phyloP scores from a whole-genome alignment of 2,888 invertebrate species.

The Acronicta leporina region DNA sequence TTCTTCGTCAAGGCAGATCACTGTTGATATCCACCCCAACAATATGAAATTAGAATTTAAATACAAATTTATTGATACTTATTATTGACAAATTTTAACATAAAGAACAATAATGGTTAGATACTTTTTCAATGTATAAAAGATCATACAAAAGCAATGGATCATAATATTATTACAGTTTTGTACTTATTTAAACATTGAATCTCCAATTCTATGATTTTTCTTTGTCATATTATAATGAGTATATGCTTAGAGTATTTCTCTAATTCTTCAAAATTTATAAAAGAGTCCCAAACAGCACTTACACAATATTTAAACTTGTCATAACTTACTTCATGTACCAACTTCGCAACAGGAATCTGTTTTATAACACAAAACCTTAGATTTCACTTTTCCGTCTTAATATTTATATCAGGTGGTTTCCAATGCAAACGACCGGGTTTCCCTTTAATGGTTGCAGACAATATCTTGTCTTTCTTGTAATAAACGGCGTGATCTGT shows the following conservation, averaged over 20 bases:
- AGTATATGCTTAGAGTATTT: not conserved
- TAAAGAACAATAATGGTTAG: too few relatives aligned
- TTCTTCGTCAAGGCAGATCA: too few relatives aligned
- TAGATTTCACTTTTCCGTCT: conserved; percentile 55
- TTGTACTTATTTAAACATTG: too few relatives aligned
- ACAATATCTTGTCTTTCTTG: conserved; percentile 45
- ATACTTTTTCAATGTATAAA: too few relatives aligned
- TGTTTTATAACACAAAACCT: conserved; percentile 36
- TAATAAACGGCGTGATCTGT: conserved; percentile 36
- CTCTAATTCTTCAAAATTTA: not conserved
- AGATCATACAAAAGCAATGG: too few relatives aligned
- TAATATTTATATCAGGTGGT: conserved; percentile 51
- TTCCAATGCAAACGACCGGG: conserved; percentile 47
- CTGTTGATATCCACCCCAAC: too few relatives aligned
- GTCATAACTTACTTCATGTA: conserved; percentile 5
- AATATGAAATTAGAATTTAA: too few relatives aligned
- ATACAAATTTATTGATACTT: too few relatives aligned
- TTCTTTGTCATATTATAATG: too few relatives aligned
- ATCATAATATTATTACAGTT: too few relatives aligned
- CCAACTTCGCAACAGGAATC: conserved; percentile 21
- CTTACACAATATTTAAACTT: conserved; percentile 8
- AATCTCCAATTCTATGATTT: too few relatives aligned
- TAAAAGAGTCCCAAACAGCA: not conserved
- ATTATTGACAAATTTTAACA: too few relatives aligned
- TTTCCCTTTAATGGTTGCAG: conserved; percentile 51